phyloP scores from a whole-genome alignment of 1,140 invertebrate genomes.

The Batillaria attramentaria region DNA sequence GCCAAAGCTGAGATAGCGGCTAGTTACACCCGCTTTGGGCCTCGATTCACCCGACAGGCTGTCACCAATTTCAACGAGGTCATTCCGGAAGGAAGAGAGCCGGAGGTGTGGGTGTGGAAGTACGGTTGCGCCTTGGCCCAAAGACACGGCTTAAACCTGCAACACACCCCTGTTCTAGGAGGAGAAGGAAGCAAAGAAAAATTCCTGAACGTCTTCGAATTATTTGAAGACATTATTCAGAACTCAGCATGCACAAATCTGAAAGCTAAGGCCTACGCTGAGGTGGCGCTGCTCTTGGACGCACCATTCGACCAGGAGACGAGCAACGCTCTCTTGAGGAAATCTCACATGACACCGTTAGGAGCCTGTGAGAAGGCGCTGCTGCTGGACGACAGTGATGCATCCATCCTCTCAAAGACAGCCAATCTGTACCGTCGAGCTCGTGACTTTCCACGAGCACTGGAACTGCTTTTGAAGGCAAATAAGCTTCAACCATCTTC shows the following conservation, averaged over 20 bases:
- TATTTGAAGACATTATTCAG: background rate
- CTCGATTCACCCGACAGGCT: background rate
- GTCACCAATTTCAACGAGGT: background rate
- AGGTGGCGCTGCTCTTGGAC: constrained; percentile 10
- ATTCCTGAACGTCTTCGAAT: too few relatives aligned
- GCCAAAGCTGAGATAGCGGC: background rate
- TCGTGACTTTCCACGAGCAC: background rate
- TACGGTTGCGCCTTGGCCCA: background rate
- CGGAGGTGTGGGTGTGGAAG: constrained; percentile 22
- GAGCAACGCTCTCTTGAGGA: background rate
- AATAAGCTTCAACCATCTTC: background rate
- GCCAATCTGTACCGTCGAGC: constrained; percentile 6
- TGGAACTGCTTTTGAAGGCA: background rate
- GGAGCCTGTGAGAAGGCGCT: constrained; percentile 3
- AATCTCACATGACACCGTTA: background rate
- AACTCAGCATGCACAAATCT: too few relatives aligned
- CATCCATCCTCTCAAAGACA: constrained; percentile 5
- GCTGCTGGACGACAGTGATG: background rate
- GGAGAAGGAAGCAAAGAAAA: background rate
- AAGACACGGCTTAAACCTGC: background rate
- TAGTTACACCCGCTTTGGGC: constrained; percentile 16
- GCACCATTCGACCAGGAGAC: background rate
- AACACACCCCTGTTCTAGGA: background rate
- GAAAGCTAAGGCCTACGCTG: constrained; percentile 5
- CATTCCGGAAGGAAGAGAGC: background rate